phyloP scores from a whole-genome alignment of 2,888 invertebrate genomes.

The Yponomeuta cagnagella region DNA sequence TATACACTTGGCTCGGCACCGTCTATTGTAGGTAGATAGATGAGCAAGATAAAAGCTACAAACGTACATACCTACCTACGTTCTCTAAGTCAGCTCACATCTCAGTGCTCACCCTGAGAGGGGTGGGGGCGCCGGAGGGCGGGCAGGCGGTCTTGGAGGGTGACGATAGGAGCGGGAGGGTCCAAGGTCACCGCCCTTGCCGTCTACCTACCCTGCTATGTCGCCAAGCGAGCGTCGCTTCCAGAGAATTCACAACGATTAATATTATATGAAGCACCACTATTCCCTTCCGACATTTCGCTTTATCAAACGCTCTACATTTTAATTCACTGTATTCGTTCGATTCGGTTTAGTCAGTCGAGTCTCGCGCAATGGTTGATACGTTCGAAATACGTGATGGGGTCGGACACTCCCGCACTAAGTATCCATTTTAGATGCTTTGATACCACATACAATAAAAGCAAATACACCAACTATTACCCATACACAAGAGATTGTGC shows the following conservation, averaged over 20 bases:
- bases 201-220: conserved; percentile 60
- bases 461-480: not conserved
- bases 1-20: not conserved
- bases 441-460: not conserved
- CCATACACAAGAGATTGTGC: not conserved
- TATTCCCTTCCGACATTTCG: conserved; percentile 14
- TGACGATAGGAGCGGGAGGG: conserved; percentile 23
- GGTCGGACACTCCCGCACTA: not conserved
- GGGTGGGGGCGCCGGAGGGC: conserved; percentile 25
- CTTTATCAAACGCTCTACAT: conserved; percentile 10
- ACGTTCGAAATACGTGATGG: not conserved
- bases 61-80: conserved; percentile 23
- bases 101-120: conserved; percentile 33
- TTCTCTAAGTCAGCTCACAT: conserved; percentile 61
- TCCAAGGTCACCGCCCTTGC: conserved; percentile 66
- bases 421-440: not conserved
- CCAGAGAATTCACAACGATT: conserved; percentile 35
- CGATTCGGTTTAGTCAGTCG: conserved; percentile 9
- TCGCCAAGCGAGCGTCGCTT: conserved; percentile 49
- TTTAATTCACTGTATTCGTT: conserved; percentile 8
- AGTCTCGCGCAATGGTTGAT: not conserved
- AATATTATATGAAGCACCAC: conserved; percentile 43
- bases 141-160: conserved; percentile 21
- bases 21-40: conserved; percentile 1
- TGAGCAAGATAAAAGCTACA: conserved; percentile 12